Evolutionary conservation across 2,888 invertebrate species (phyloP).

Genomic region (Drosophila neotestacea): DNA sequence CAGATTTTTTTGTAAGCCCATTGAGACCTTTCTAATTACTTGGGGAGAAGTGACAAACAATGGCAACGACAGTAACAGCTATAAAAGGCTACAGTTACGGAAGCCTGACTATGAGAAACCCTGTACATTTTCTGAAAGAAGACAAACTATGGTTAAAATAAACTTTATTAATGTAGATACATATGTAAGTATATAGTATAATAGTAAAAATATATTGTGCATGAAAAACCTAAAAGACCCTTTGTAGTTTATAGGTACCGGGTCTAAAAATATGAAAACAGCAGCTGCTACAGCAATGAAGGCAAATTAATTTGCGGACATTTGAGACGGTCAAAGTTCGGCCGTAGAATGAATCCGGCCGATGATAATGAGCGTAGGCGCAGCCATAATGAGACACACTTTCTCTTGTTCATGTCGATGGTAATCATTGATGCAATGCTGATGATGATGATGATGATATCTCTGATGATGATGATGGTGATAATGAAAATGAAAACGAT

Average conservation of each 20-base stretch:
- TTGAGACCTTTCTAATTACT: conserved; percentile 19
- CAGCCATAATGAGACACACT: conserved; percentile 28
- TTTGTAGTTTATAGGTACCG: too few relatives aligned
- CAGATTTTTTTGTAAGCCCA: not conserved
- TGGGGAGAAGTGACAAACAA: conserved; percentile 5
- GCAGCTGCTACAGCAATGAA: conserved; percentile 38
- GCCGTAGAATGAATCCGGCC: conserved; percentile 35
- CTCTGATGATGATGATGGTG: conserved; percentile 51
- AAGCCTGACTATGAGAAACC: too few relatives aligned
- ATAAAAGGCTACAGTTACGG: not conserved
- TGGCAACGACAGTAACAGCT: conserved; percentile 5
- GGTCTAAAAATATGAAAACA: conserved; percentile 7
- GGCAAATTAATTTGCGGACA: conserved; percentile 63
- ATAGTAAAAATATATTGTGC: too few relatives aligned
- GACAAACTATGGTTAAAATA: too few relatives aligned
- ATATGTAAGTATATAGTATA: too few relatives aligned
- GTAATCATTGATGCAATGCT: conserved; percentile 50
- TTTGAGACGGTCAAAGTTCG: conserved; percentile 60
- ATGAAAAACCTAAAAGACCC: too few relatives aligned
- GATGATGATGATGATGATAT: conserved; percentile 50
- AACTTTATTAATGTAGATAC: too few relatives aligned
- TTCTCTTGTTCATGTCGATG: conserved; percentile 25
- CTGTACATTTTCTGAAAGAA: too few relatives aligned
- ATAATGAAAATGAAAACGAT: conserved; percentile 17
- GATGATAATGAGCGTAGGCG: conserved; percentile 51